These are phyloP conservation scores for Danio kyathit DNA, from an alignment of 2,797 vertebrate species.

Conservation along the genomic window DNA sequence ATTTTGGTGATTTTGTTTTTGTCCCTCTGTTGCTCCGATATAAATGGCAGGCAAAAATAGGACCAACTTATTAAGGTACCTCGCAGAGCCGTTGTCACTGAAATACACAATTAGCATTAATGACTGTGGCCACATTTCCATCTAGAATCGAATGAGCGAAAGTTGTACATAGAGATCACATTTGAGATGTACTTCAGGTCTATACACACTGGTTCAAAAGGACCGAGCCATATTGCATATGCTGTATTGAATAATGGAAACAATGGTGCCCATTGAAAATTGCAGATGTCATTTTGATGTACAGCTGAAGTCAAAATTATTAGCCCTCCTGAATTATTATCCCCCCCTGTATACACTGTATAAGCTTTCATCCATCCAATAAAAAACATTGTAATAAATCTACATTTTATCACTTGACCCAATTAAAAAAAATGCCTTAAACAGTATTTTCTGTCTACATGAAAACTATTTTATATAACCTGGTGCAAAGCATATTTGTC, in stretches of 20 bases:
- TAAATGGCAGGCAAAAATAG: constrained; percentile 32
- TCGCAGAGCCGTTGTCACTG: neutral
- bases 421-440: too few relatives aligned
- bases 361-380: too few relatives aligned
- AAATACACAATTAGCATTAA: constrained; percentile 22
- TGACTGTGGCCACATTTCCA: neutral
- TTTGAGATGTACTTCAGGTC: constrained; percentile 13
- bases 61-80: constrained; percentile 23
- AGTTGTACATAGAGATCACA: neutral
- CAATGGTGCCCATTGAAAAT: neutral
- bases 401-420: too few relatives aligned
- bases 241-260: too few relatives aligned
- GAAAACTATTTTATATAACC: too few relatives aligned
- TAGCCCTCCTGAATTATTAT: too few relatives aligned
- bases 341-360: too few relatives aligned
- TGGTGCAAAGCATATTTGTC: too few relatives aligned
- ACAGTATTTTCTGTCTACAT: too few relatives aligned
- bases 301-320: neutral
- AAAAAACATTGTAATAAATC: too few relatives aligned
- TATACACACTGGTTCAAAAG: constrained; percentile 3
- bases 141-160: constrained; percentile 18
- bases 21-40: neutral
- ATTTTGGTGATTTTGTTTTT: constrained; percentile 21
- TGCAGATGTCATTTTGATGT: neutral
- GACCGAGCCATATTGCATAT: neutral